Evolutionary conservation across 2,797 vertebrate genomes (phyloP), one percentile per base, ranked within the genome.

Genomic region (Danio tinwini): DNA sequence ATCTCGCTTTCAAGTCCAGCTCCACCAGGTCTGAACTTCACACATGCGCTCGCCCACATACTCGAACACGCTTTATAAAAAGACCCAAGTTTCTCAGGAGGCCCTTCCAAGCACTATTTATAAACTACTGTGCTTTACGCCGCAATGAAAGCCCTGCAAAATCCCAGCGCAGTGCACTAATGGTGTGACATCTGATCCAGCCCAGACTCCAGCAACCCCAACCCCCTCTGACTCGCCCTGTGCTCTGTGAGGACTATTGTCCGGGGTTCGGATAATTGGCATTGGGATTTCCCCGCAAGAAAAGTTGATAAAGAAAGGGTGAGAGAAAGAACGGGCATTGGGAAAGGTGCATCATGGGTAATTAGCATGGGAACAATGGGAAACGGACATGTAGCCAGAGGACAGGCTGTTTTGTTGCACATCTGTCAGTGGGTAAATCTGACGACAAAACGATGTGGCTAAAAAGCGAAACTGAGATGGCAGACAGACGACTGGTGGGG

Each of bases 281-380:
- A 93, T 90, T 90, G 91, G 90, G 90, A 92, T 91, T 91, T 90
- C 92, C 91, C 93, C 86, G 3, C 17, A 52, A 85, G 82, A 89
- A 82, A 68, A 17, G 42, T 29, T 89, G 88, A 90, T 86, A 89
- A 88, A 83, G 85, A 86, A 64, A 90, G 88, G 82, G 47, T 40
- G 89, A 88, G 90, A 89, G 86, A 88, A 87, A 78, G 86, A 86
- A 69, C 62, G 17, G 53, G 71, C 79, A 81, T 74, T 53, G 19
- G 62, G 45, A 59, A 87, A 90, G 88, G 89, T 91, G 84, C 89
- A 87, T 87, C 79, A 76, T 71, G 47, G 88, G 87, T 88, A 85
- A 87, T 88, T 68, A 49, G 55, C 73, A 75, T 85, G 86, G 83
- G 82, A 81, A 88, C 74, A 86, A 86, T 50, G 59, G 82, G 89